phyloP scores from a whole-genome alignment of 2,797 vertebrate genomes.

The Xenops minutus region DNA sequence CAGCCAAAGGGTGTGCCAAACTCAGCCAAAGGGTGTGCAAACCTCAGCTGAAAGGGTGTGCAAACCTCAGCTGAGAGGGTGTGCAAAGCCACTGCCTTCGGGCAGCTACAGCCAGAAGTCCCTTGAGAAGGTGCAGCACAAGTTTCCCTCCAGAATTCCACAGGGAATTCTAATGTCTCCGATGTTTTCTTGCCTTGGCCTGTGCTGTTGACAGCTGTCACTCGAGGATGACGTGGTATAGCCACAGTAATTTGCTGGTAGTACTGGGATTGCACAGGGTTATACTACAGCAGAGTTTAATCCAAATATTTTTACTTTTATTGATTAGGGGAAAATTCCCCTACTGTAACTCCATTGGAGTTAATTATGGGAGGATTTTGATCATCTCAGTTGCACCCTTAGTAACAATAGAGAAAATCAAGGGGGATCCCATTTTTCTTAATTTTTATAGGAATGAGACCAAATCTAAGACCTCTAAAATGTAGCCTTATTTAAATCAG shows the following conservation, averaged over 20 bases:
- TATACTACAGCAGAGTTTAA: not conserved
- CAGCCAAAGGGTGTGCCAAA: rapidly evolving
- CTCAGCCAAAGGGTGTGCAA: rapidly evolving
- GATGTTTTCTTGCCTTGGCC: not conserved
- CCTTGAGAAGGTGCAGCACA: rapidly evolving
- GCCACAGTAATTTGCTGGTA: not conserved
- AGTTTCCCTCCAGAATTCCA: not conserved
- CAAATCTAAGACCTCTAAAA: not conserved
- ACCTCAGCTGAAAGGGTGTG: no score
- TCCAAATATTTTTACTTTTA: not conserved
- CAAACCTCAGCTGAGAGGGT: not conserved
- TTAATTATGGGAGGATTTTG: not conserved
- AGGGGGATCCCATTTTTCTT: not conserved
- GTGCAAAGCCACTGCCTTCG: not conserved
- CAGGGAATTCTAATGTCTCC: rapidly evolving
- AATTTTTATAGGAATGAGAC: not conserved
- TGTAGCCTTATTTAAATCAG: not conserved
- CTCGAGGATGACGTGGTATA: not conserved
- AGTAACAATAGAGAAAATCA: not conserved
- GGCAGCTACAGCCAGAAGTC: not conserved
- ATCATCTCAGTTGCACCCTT: not conserved
- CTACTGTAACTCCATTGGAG: not conserved
- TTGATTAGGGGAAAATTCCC: not conserved
- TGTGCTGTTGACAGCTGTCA: not conserved
- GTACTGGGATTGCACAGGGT: not conserved